phyloP scores from a whole-genome alignment of 2,113 vertebrate species.

The Bos javanicus region DNA sequence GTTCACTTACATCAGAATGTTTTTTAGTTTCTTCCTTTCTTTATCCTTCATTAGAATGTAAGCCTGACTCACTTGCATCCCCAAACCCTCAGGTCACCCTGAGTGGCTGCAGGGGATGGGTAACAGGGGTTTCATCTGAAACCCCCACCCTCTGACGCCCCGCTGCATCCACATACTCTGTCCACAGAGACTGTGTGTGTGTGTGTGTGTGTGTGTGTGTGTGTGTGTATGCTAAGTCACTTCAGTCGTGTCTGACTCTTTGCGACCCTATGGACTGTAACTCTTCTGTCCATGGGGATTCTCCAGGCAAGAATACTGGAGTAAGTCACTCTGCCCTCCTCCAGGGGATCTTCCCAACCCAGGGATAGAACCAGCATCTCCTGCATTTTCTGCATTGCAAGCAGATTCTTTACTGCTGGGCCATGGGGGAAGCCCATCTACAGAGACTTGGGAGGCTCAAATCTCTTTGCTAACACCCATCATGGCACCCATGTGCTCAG shows the following conservation, averaged over 20 bases:
- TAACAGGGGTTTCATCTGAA: not conserved
- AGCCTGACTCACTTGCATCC: not conserved
- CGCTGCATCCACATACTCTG: not conserved
- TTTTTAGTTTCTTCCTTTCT: not conserved
- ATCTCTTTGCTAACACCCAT: not conserved
- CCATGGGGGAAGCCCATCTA: not conserved
- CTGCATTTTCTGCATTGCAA: not conserved
- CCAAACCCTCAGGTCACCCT: not conserved
- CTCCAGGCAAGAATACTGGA: not conserved
- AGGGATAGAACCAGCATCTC: not conserved
- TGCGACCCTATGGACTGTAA: not conserved
- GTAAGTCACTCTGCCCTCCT: not conserved
- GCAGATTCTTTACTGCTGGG: not conserved
- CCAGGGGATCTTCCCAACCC: not conserved
- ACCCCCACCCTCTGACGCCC: not conserved
- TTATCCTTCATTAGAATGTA: not conserved
- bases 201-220: not conserved
- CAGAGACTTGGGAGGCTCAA: not conserved
- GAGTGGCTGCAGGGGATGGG: not conserved
- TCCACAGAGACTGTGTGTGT: not conserved
- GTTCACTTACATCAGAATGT: not conserved
- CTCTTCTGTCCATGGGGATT: not conserved
- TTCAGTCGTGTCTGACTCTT: not conserved
- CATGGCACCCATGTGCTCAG: not conserved
- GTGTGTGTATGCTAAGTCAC: not conserved